Percentiles rank a stretch among this genome's conserved stretches.
phyloP scores from a whole-genome alignment of 2,113 vertebrate genomes.

The Pituophis catenifer region DNA sequence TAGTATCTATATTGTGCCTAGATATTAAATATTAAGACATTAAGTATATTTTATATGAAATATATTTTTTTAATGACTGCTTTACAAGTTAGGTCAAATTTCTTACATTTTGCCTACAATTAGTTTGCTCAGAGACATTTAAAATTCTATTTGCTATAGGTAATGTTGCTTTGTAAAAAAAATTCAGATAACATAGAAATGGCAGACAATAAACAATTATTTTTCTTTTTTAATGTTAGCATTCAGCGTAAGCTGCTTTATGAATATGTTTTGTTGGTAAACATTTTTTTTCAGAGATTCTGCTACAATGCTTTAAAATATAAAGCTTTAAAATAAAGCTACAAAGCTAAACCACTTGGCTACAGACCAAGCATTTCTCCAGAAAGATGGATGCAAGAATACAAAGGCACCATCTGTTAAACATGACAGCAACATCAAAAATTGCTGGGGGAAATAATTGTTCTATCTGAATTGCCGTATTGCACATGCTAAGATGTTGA shows the following conservation, averaged over 20 bases:
- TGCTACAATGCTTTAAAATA: conserved; percentile 23
- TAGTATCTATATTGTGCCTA: neutral
- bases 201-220: conserved; percentile 53
- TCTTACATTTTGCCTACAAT: conserved; percentile 51
- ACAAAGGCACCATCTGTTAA: conserved; percentile 57
- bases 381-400: conserved; percentile 35
- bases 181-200: conserved; percentile 57
- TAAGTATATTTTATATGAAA: neutral
- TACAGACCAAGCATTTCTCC: conserved; percentile 31
- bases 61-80: conserved; percentile 17
- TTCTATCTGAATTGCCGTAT: conserved; percentile 21
- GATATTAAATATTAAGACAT: neutral
- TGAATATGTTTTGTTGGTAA: conserved; percentile 43
- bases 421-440: neutral
- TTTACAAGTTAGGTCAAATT: conserved; percentile 56
- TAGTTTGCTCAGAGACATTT: conserved; percentile 59
- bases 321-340: conserved; percentile 27
- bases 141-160: conserved; percentile 47
- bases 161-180: conserved; percentile 50
- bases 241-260: conserved; percentile 31
- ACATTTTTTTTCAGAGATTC: conserved; percentile 30
- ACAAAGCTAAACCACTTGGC: conserved; percentile 36
- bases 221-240: conserved; percentile 37
- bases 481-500: conserved; percentile 21
- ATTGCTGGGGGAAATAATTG: neutral